Evolutionary conservation across 2,888 invertebrate species (phyloP).

Genomic region (Amphipyra berbera): DNA sequence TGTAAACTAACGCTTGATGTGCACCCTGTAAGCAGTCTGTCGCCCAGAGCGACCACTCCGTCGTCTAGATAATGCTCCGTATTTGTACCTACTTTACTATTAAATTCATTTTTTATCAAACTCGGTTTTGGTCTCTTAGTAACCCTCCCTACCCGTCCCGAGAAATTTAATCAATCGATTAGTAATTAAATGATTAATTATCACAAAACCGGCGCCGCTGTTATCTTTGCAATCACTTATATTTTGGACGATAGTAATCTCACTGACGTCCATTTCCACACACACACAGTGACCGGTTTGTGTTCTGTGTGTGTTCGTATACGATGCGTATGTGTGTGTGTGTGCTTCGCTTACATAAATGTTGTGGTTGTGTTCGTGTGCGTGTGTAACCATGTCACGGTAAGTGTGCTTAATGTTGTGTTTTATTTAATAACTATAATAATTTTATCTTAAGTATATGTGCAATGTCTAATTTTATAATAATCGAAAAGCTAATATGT

Average conservation of each 20-base stretch:
- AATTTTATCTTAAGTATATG: neutral
- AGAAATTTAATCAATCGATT: conserved; percentile 1
- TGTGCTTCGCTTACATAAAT: conserved; percentile 63
- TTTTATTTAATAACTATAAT: conserved; percentile 17
- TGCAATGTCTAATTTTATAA: conserved; percentile 2
- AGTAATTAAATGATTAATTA: neutral
- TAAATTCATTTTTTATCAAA: conserved; percentile 74
- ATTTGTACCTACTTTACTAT: conserved; percentile 70
- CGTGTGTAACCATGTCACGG: conserved; percentile 51
- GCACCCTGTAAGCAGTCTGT: neutral
- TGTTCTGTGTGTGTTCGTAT: conserved; percentile 14
- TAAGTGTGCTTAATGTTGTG: conserved; percentile 58
- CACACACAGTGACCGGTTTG: neutral
- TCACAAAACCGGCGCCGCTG: neutral
- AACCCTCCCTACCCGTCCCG: conserved; percentile 28
- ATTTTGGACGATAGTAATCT: conserved; percentile 2
- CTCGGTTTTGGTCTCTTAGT: conserved; percentile 60
- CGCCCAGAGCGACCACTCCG: conserved; percentile 35
- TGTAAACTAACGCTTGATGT: neutral
- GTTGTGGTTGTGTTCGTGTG: conserved; percentile 51
- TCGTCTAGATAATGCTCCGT: conserved; percentile 59
- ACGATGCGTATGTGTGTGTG: conserved; percentile 26
- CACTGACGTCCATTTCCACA: too few relatives aligned
- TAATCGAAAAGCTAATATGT: neutral
- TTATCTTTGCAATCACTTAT: conserved; percentile 3